A percentile compares a stretch with the other conserved stretches of the same genome.
These are phyloP conservation scores for Sebastolobus alascanus DNA, from an alignment of 2,797 vertebrate genomes.

Conservation along the genomic window DNA sequence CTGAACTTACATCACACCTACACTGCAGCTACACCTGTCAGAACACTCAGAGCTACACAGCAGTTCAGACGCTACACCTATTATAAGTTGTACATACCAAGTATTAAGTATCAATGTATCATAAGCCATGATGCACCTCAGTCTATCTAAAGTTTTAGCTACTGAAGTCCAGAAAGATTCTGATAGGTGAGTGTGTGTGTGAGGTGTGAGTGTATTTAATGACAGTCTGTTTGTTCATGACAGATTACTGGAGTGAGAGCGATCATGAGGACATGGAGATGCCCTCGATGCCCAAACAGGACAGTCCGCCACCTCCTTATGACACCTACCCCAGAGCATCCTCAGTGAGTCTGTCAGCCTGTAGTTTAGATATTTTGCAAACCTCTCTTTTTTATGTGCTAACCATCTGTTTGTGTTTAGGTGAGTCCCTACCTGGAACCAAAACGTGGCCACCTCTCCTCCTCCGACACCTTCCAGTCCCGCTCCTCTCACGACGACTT, in stretches of 20 bases:
- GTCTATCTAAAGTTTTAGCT: not conserved
- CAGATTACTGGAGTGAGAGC: conserved; percentile 99
- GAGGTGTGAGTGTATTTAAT: not conserved
- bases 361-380: not conserved
- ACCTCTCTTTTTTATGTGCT: not conserved
- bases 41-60: conserved; percentile 19
- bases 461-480: conserved; percentile 95
- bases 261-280: conserved; percentile 97
- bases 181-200: not conserved
- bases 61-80: not conserved
- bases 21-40: conserved; percentile 33
- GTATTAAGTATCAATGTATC: not conserved
- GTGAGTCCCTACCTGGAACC: conserved; percentile 96
- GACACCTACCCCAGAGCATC: conserved; percentile 96
- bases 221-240: conserved; percentile 31
- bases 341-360: conserved; percentile 87
- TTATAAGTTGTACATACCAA: not conserved
- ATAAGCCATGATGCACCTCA: not conserved
- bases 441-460: conserved; percentile 94
- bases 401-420: conserved; percentile 49
- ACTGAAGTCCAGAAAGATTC: not conserved
- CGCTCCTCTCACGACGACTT: conserved; percentile 96
- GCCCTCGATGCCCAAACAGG: conserved; percentile 93
- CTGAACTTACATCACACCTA: conserved; percentile 23
- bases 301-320: conserved; percentile 97